phyloP scores from a whole-genome alignment of 2,113 vertebrate species.

The Oenanthe oenanthe region DNA sequence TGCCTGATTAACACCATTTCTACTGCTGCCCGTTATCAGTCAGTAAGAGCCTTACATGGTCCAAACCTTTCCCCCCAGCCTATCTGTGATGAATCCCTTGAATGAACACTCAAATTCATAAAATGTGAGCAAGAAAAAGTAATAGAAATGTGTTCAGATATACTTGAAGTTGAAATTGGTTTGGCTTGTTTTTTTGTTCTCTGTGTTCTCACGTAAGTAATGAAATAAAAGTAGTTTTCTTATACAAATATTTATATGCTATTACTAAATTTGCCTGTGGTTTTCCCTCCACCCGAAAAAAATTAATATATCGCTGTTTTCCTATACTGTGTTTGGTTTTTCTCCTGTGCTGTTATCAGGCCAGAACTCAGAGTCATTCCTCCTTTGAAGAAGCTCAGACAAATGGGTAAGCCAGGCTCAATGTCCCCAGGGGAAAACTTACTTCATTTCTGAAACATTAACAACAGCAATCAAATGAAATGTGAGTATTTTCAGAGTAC shows the following conservation, averaged over 20 bases:
- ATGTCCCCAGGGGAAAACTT: constrained; percentile 58
- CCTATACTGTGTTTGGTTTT: constrained; percentile 18
- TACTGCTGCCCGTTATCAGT: background rate
- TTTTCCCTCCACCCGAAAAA: background rate
- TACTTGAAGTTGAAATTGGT: background rate
- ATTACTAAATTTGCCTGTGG: constrained; percentile 47
- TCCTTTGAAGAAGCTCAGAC: constrained; percentile 68
- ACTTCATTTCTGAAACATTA: constrained; percentile 77
- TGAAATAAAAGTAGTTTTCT: constrained; percentile 21
- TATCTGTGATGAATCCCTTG: background rate
- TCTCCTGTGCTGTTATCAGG: constrained; percentile 50
- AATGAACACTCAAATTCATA: background rate
- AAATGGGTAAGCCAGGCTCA: constrained; percentile 63
- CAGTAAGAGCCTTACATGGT: background rate
- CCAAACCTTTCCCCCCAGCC: background rate
- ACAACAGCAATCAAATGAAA: constrained; percentile 76
- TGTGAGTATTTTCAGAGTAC: constrained; percentile 75
- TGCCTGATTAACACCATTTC: background rate
- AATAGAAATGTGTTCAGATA: background rate
- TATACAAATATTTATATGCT: background rate
- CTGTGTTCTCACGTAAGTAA: background rate
- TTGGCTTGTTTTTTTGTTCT: background rate
- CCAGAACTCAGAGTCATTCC: constrained; percentile 28
- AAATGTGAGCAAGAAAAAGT: background rate
- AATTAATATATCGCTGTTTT: constrained; percentile 20